Evolutionary conservation across 92 coral and sea anemone genomes (phyloP).

Genomic region (Pocillopora meandrina): DNA sequence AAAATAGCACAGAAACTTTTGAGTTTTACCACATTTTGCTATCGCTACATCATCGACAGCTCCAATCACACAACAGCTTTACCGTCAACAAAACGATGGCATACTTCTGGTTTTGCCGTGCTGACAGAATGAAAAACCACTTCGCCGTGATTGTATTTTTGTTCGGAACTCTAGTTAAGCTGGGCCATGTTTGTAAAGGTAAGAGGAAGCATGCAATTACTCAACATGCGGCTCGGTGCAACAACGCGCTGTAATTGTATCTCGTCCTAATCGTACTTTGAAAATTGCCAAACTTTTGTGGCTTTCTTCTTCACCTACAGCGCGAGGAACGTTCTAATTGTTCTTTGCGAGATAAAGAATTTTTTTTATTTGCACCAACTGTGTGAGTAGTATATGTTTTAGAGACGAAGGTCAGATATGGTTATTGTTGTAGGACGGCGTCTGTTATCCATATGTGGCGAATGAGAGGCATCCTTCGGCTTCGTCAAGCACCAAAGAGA

Average conservation of each 20-base stretch:
- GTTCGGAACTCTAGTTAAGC: background rate
- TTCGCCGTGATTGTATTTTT: constrained; percentile 10
- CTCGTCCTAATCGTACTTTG: background rate
- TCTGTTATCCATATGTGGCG: constrained; percentile 16
- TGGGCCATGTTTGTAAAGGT: constrained; percentile 10
- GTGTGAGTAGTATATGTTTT: background rate
- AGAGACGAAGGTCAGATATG: background rate
- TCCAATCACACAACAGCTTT: background rate
- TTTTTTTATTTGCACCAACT: background rate
- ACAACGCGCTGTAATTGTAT: background rate
- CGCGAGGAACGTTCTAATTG: background rate
- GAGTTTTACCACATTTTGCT: background rate
- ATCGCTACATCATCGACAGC: background rate
- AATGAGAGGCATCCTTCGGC: background rate
- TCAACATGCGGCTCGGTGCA: background rate
- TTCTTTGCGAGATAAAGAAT: background rate
- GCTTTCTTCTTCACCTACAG: background rate
- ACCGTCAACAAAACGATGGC: background rate
- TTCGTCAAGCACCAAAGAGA: background rate
- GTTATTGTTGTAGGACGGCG: background rate
- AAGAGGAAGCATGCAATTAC: constrained; percentile 4
- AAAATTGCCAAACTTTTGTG: background rate
- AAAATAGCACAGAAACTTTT: background rate
- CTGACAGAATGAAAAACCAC: constrained; percentile 10
- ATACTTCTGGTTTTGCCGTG: background rate